Evolutionary conservation across 2,888 invertebrate genomes (phyloP).

Genomic region (Schrankia costaestrigalis): DNA sequence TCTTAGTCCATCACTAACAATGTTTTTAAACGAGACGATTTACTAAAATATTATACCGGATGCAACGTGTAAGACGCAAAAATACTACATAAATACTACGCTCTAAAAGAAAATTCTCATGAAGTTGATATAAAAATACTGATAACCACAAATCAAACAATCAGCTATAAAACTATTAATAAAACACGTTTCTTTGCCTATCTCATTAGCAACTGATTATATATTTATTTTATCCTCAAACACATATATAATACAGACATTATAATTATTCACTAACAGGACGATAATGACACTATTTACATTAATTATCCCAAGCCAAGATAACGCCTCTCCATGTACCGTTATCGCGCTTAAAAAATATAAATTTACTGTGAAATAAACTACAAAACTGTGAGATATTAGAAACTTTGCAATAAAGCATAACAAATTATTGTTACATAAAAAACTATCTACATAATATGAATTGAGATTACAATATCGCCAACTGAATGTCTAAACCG

Average conservation of each 20-base stretch:
- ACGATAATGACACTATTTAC: conserved; percentile 12
- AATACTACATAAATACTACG: no score
- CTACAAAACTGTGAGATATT: conserved; percentile 2
- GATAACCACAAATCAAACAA: no score
- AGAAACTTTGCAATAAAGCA: conserved; percentile 9
- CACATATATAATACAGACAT: conserved; percentile 10
- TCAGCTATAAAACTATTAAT: no score
- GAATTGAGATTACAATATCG: conserved; percentile 47
- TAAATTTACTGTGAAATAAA: conserved; percentile 7
- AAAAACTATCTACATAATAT: conserved; percentile 29
- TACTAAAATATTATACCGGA: no score
- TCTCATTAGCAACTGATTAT: no score
- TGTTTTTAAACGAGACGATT: no score
- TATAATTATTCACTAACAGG: conserved; percentile 8
- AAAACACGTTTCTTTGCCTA: no score
- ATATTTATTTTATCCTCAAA: not conserved
- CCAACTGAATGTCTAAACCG: conserved; percentile 51
- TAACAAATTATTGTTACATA: conserved; percentile 24
- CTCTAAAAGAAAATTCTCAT: no score
- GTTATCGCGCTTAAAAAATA: conserved; percentile 6
- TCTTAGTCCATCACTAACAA: no score
- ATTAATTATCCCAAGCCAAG: conserved; percentile 7
- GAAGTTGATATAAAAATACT: no score
- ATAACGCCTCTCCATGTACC: conserved; percentile 2
- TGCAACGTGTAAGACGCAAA: no score